These are phyloP conservation scores for Semibalanus balanoides DNA, from an alignment of 1,140 invertebrate species.

Conservation along the genomic window DNA sequence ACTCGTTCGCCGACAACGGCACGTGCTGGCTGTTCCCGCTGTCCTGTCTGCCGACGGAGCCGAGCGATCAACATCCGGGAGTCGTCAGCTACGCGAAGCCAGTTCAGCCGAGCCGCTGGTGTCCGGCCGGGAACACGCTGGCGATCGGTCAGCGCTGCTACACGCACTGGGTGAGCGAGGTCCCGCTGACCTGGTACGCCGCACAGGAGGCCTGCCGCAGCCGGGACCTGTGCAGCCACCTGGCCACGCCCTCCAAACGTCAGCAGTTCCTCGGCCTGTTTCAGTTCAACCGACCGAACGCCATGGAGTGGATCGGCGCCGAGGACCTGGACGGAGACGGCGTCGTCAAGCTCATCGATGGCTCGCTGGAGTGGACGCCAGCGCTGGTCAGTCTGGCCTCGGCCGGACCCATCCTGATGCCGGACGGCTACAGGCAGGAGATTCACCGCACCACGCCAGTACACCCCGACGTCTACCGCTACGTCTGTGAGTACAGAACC, in stretches of 20 bases:
- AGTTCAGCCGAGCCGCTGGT: background rate
- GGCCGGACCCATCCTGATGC: background rate
- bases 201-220: background rate
- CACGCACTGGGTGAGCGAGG: no score
- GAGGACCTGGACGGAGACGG: background rate
- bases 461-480: conserved; percentile 14
- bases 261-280: background rate
- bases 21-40: background rate
- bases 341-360: background rate
- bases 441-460: background rate
- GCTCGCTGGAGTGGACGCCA: background rate
- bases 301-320: background rate
- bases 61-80: background rate
- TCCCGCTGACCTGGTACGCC: background rate
- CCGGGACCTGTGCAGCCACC: background rate
- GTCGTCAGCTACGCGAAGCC: background rate
- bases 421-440: no score
- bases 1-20: background rate
- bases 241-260: background rate
- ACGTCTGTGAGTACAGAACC: background rate
- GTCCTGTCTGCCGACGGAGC: background rate
- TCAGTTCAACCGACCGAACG: background rate
- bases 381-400: background rate
- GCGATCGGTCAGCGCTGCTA: background rate
- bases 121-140: background rate